A percentile compares a stretch with the other conserved stretches of the same genome.
phyloP scores from a whole-genome alignment of 2,113 vertebrate species.

The Stictonetta naevosa region DNA sequence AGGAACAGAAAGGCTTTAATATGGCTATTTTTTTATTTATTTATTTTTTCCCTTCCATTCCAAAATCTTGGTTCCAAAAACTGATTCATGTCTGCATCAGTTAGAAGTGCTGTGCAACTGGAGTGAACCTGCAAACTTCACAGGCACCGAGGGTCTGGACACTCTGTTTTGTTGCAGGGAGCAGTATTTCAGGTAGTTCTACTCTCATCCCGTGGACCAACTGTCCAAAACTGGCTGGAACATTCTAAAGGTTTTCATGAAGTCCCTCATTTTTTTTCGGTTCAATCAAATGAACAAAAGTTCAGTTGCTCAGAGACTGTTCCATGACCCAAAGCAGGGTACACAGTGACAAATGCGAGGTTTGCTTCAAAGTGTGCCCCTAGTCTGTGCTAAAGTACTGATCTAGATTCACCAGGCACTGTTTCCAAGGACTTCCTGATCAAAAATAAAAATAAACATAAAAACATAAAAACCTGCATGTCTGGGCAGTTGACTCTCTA shows the following conservation, averaged over 20 bases:
- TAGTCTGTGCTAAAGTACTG: background rate
- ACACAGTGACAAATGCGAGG: background rate
- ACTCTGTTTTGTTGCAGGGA: background rate
- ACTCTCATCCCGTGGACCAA: background rate
- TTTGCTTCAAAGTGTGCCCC: background rate
- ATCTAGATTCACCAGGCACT: background rate
- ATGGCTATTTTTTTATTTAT: fast-evolving
- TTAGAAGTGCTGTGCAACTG: background rate
- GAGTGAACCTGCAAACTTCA: background rate
- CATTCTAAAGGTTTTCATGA: background rate
- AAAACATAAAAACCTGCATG: background rate
- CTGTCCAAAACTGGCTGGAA: background rate
- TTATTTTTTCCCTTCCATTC: background rate
- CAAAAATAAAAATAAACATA: no score
- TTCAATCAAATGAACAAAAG: background rate
- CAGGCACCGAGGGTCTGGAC: background rate
- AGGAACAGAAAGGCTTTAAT: background rate
- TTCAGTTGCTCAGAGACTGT: background rate
- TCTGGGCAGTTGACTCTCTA: background rate
- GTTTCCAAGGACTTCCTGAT: background rate
- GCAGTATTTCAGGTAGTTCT: background rate
- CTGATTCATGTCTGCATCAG: background rate
- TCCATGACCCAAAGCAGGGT: background rate
- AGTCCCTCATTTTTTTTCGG: background rate
- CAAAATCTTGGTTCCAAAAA: background rate